Evolutionary conservation across 2,797 vertebrate genomes (phyloP).

Genomic region (Clarias platycephalus): DNA sequence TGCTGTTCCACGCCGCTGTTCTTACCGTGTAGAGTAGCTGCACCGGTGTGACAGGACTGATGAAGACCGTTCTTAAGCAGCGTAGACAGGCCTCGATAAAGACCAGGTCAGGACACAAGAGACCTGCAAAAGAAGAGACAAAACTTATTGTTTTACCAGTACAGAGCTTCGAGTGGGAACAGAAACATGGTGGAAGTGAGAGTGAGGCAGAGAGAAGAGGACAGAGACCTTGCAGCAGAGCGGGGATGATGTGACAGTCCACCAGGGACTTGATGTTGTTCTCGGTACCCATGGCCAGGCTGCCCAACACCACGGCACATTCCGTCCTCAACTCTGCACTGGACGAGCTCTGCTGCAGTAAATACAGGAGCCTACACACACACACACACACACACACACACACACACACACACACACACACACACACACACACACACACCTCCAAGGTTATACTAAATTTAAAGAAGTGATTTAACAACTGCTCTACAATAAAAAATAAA

Average conservation of each 20-base stretch:
- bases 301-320: constrained; percentile 95
- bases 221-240: constrained; percentile 89
- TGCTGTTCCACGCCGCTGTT: constrained; percentile 13
- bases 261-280: constrained; percentile 99
- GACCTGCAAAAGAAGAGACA: constrained; percentile 71
- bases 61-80: constrained; percentile 95
- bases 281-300: constrained; percentile 98
- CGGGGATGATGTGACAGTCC: constrained; percentile 98
- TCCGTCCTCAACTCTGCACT: constrained; percentile 90
- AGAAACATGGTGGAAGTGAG: neutral
- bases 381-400: constrained; percentile 43
- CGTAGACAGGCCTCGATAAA: constrained; percentile 97
- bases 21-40: constrained; percentile 96
- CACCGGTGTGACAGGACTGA: constrained; percentile 95
- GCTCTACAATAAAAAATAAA: neutral
- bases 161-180: neutral
- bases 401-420: constrained; percentile 50
- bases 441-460: neutral
- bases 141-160: neutral
- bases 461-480: neutral
- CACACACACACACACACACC: constrained; percentile 42
- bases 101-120: constrained; percentile 87
- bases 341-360: constrained; percentile 94
- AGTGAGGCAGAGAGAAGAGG: neutral
- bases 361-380: constrained; percentile 87